These are phyloP conservation scores for Scarus forsteni DNA, from an alignment of 2,797 vertebrate species.

Conservation along the genomic window DNA sequence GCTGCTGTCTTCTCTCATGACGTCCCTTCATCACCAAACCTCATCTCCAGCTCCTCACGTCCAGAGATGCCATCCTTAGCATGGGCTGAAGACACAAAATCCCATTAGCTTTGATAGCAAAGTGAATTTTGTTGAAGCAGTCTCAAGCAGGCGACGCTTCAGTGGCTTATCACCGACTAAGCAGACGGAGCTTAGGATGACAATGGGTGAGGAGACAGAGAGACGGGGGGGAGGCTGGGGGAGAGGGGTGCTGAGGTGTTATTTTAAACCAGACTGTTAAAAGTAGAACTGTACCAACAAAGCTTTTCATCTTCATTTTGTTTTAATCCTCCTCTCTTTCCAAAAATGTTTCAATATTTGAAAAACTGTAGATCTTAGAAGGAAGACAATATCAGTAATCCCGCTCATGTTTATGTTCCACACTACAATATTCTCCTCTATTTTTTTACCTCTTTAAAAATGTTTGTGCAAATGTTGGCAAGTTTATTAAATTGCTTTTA, in stretches of 20 bases:
- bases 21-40: constrained; percentile 50
- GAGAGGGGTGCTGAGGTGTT: constrained; percentile 2
- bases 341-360: neutral
- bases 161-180: constrained; percentile 72
- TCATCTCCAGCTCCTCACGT: constrained; percentile 51
- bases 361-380: neutral
- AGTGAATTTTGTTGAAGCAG: constrained; percentile 70
- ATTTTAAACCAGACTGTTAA: constrained; percentile 9
- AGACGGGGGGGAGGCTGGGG: neutral
- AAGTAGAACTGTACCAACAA: constrained; percentile 1
- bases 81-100: constrained; percentile 60
- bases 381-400: no score
- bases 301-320: neutral
- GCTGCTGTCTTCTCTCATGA: constrained; percentile 50
- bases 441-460: no score
- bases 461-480: no score
- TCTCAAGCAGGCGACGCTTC: constrained; percentile 64
- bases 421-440: no score
- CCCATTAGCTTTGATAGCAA: constrained; percentile 75
- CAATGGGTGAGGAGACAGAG: constrained; percentile 26
- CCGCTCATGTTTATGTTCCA: no score
- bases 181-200: constrained; percentile 66
- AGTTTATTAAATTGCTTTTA: no score
- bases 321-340: neutral
- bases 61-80: constrained; percentile 68